Evolutionary conservation across 2,113 vertebrate species (phyloP), one percentile per base, ranked within the genome.

Genomic region (Xenus cinereus): DNA sequence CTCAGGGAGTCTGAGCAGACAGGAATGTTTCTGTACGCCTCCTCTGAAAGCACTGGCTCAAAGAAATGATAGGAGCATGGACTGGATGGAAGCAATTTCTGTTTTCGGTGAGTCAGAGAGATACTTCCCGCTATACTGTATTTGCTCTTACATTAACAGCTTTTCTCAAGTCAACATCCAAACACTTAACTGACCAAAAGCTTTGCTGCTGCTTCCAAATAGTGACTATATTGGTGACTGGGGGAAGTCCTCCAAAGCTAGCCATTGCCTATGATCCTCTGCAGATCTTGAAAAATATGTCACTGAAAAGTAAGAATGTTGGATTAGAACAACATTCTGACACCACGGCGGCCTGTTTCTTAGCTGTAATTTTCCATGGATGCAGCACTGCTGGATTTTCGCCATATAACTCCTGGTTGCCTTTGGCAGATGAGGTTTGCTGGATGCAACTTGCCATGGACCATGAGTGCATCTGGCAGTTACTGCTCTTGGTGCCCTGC

Each of bases 321-420:
- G 80, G 86, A 91, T 81, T 87, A 64, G 88, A 90, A 71, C 54
- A 81, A 60, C 5, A 10, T 95, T 96, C 90, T 94, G 56, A 77
- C 85, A 95, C 86, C 22, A 21, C 4, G 45, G 56, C 0, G 0
- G 64, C 66, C 85, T 86, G 2, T 84, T 94, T 92, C 73, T 94
- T 87, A 81, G 57, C 73, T 91, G 76, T 90, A 73, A 89, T 94
- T 95, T 96, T 93, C 88, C 94, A 64, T 37, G 62, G 69, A 87
- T 92, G 62, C 73, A 90, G 74, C 80, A 45, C 35, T 0, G 0
- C 84, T 84, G 73, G 57, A 27, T 91, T 92, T 93, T 62, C 6
- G 16, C 32, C n/a, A 12, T 62, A 1, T 45, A 74, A 63, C 18
- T 95, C 59, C 56, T 1, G 1, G 32, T 72, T 63, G 71, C 86